These are phyloP conservation scores for Urocolius indicus DNA, from an alignment of 2,113 vertebrate species.

Conservation along the genomic window DNA sequence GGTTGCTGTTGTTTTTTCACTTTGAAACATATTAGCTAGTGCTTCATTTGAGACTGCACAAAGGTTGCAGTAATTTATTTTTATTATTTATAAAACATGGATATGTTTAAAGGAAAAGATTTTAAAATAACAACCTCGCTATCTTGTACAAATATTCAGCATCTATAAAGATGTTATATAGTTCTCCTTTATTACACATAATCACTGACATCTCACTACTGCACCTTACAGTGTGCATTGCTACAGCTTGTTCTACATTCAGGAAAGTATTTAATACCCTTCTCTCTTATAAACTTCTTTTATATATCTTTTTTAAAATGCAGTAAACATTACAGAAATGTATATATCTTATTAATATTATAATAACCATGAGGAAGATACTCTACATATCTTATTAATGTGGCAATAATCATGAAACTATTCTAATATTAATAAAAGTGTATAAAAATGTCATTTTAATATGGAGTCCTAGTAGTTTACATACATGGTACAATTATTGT, in stretches of 20 bases:
- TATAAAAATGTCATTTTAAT: constrained; percentile 16
- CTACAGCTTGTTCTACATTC: constrained; percentile 14
- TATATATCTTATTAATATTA: constrained; percentile 60
- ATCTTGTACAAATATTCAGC: not conserved
- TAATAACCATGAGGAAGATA: constrained; percentile 41
- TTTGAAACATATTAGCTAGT: not conserved
- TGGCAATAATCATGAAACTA: constrained; percentile 38
- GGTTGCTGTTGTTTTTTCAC: no score
- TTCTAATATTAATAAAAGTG: constrained; percentile 66
- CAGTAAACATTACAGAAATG: constrained; percentile 39
- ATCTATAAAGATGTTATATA: not conserved
- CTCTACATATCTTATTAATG: constrained; percentile 54
- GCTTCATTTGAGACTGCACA: not conserved
- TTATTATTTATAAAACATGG: not conserved
- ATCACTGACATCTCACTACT: not conserved
- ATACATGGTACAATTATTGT: not conserved
- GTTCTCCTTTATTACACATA: not conserved
- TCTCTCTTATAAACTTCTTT: constrained; percentile 20
- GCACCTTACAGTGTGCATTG: not conserved
- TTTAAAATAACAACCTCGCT: not conserved
- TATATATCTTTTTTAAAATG: constrained; percentile 61
- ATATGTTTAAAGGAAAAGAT: not conserved
- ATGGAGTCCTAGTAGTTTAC: not conserved
- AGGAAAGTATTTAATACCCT: constrained; percentile 12
- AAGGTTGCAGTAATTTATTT: not conserved